Evolutionary conservation across 2,113 vertebrate genomes (phyloP).

Genomic region (Grus americana): DNA sequence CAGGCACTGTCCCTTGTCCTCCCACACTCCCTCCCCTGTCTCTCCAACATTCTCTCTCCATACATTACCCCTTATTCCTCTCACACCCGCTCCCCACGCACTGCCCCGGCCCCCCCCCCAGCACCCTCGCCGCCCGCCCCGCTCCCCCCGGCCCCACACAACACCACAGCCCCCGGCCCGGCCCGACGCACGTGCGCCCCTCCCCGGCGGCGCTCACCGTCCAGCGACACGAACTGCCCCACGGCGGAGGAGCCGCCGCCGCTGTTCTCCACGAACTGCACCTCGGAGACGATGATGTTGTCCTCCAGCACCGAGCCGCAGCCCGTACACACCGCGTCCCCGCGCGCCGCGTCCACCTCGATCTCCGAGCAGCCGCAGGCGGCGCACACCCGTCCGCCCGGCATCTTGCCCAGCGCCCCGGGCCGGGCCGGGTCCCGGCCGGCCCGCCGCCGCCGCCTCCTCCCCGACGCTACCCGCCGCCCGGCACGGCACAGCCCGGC

Average conservation of each 20-base stretch:
- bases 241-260: slow-evolving; percentile 92
- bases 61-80: fast-evolving
- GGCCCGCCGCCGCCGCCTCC: too few relatives aligned
- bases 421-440: too few relatives aligned
- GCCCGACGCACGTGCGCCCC: too few relatives aligned
- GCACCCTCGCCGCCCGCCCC: too few relatives aligned
- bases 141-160: too few relatives aligned
- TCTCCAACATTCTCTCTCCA: neutral
- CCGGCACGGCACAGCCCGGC: neutral
- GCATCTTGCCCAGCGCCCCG: slow-evolving; percentile 72
- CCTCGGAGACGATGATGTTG: slow-evolving; percentile 97
- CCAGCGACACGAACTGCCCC: slow-evolving; percentile 94
- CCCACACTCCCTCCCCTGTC: neutral
- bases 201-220: slow-evolving; percentile 75
- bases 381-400: slow-evolving; percentile 81
- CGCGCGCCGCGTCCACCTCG: slow-evolving; percentile 90
- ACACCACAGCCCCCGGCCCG: too few relatives aligned
- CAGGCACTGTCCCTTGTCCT: neutral
- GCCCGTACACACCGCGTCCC: slow-evolving; percentile 90
- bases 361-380: slow-evolving; percentile 90
- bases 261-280: slow-evolving; percentile 94
- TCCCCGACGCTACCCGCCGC: too few relatives aligned
- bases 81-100: too few relatives aligned
- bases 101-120: too few relatives aligned
- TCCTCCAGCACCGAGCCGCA: slow-evolving; percentile 96